Percentiles rank a stretch among this genome's conserved stretches.
These are phyloP conservation scores for Baryphthengus martii DNA, from an alignment of 2,113 vertebrate species.

Conservation along the genomic window DNA sequence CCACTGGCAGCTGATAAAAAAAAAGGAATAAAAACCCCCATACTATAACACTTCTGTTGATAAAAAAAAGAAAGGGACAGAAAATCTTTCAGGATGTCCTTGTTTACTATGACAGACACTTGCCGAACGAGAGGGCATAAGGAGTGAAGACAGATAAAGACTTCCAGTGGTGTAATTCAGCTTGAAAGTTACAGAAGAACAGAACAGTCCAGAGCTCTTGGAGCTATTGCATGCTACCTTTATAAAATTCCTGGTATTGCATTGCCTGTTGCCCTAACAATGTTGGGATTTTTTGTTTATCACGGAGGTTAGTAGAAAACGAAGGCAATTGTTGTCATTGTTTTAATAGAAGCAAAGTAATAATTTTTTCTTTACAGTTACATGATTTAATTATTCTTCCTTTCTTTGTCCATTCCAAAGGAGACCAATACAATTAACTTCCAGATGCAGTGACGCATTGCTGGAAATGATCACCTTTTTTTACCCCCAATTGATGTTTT, in stretches of 20 bases:
- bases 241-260: background rate
- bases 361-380: slow-evolving; percentile 8
- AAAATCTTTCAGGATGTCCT: slow-evolving; percentile 68
- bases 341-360: slow-evolving; percentile 23
- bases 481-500: background rate
- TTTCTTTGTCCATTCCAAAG: slow-evolving; percentile 17
- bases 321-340: background rate
- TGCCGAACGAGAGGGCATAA: background rate
- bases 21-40: fast-evolving
- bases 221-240: background rate
- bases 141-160: background rate
- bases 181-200: background rate
- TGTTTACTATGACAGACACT: slow-evolving; percentile 42
- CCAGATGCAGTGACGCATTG: background rate
- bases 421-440: slow-evolving; percentile 36
- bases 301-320: background rate
- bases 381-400: slow-evolving; percentile 39
- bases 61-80: slow-evolving; percentile 16
- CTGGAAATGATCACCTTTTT: slow-evolving; percentile 21
- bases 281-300: background rate
- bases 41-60: background rate
- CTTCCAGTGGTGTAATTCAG: background rate
- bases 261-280: background rate
- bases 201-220: background rate
- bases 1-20: background rate